Conservation (phyloP, 2,888 invertebrate genomes). For the Polietes domitor region DNA sequence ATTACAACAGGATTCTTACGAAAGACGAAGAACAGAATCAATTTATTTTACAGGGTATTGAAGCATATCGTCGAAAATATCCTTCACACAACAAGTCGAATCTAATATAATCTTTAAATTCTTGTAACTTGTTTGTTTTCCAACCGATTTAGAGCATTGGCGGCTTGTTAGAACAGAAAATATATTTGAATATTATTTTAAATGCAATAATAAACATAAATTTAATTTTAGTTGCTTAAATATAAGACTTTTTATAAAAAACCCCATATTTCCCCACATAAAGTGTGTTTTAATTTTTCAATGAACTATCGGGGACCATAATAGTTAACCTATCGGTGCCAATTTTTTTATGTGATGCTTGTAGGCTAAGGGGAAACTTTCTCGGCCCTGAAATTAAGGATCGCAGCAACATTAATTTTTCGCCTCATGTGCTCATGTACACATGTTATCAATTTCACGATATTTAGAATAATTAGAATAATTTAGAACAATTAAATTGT, state of each 20-base stretch:
- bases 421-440: neutral
- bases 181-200: too few species aligned
- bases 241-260: neutral
- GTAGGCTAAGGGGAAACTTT: neutral
- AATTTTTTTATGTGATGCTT: neutral
- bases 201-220: neutral
- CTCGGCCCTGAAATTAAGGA: neutral
- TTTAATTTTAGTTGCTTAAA: conserved; percentile 9
- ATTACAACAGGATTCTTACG: conserved; percentile 31
- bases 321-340: too few species aligned
- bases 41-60: conserved; percentile 19
- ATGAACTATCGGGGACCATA: neutral
- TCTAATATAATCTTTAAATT: conserved; percentile 30
- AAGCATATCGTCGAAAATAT: conserved; percentile 9
- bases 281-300: neutral
- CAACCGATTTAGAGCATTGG: conserved; percentile 22
- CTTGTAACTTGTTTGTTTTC: conserved; percentile 34
- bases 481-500: too few species aligned
- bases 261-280: neutral
- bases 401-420: neutral
- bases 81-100: conserved; percentile 20
- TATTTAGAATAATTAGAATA: too few species aligned
- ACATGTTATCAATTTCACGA: too few species aligned
- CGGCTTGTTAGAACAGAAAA: neutral
- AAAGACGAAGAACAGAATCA: conserved; percentile 28